Conservation (phyloP, 2,888 invertebrate genomes). For the Macropis europaea region DNA sequence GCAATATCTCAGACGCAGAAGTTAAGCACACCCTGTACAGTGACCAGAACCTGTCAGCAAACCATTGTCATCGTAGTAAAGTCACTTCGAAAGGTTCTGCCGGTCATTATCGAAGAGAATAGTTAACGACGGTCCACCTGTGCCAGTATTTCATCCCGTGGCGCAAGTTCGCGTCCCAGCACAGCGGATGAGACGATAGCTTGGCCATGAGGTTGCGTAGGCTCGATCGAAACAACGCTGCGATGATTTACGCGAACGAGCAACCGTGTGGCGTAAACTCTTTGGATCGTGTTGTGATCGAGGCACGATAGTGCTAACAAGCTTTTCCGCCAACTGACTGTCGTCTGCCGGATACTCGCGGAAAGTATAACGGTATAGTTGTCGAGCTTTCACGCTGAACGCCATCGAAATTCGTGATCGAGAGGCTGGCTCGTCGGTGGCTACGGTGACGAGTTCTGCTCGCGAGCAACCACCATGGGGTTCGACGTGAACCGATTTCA, state of each 20-base stretch:
- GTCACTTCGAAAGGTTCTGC: too few species aligned
- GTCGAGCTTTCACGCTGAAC: conserved; percentile 36
- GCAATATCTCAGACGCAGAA: too few species aligned
- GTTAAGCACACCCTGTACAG: too few species aligned
- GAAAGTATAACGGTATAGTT: conserved; percentile 46
- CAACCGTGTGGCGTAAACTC: background rate
- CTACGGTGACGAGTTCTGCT: conserved; percentile 27
- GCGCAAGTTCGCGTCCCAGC: too few species aligned
- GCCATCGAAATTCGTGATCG: conserved; percentile 36
- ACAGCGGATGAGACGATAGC: background rate
- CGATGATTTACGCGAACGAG: background rate
- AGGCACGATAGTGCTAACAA: conserved; percentile 3
- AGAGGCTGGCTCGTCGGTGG: conserved; percentile 29
- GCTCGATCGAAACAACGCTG: background rate
- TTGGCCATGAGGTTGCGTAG: background rate
- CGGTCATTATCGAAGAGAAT: too few species aligned
- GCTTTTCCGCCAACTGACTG: conserved; percentile 6
- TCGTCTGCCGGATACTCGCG: conserved; percentile 16
- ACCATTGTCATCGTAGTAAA: too few species aligned
- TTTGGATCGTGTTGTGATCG: background rate
- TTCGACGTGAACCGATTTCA: conserved; percentile 96
- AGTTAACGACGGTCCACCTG: too few species aligned
- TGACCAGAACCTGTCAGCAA: too few species aligned
- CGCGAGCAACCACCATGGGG: conserved; percentile 85
- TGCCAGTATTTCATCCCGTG: too few species aligned